Evolutionary conservation across 2,797 vertebrate species (phyloP).

Genomic region (Amblyraja radiata): DNA sequence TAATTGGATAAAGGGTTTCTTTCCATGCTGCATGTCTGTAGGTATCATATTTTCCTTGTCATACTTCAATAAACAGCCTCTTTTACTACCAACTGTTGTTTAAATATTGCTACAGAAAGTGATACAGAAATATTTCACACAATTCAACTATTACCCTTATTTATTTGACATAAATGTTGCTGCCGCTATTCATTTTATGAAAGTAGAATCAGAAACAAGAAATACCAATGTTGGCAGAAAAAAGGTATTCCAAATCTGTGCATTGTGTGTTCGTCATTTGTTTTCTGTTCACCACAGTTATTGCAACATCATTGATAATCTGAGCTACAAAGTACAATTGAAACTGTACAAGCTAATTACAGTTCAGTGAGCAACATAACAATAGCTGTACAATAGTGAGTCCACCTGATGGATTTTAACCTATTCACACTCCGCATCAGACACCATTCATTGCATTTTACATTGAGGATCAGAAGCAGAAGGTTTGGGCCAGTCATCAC

Average conservation of each 20-base stretch:
- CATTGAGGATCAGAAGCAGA: constrained; percentile 4
- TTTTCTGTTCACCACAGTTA: not conserved
- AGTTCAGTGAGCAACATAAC: not conserved
- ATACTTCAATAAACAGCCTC: too few species aligned
- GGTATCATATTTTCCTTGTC: too few species aligned
- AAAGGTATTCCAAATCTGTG: not conserved
- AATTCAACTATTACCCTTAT: not conserved
- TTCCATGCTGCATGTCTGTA: too few species aligned
- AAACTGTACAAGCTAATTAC: not conserved
- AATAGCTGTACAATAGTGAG: not conserved
- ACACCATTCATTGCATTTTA: constrained; percentile 20
- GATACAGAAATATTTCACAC: not conserved
- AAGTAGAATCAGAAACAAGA: not conserved
- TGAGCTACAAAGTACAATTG: not conserved
- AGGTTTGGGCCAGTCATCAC: not conserved
- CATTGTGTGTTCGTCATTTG: not conserved
- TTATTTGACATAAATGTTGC: not conserved
- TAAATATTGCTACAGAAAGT: not conserved
- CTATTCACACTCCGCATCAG: not conserved
- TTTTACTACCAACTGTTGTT: not conserved
- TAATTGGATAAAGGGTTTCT: too few species aligned
- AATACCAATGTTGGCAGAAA: not conserved
- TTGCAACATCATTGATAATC: not conserved
- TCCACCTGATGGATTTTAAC: not conserved
- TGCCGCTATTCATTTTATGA: not conserved